Evolutionary conservation across 1,140 invertebrate species (phyloP).

Genomic region (Arion vulgaris): DNA sequence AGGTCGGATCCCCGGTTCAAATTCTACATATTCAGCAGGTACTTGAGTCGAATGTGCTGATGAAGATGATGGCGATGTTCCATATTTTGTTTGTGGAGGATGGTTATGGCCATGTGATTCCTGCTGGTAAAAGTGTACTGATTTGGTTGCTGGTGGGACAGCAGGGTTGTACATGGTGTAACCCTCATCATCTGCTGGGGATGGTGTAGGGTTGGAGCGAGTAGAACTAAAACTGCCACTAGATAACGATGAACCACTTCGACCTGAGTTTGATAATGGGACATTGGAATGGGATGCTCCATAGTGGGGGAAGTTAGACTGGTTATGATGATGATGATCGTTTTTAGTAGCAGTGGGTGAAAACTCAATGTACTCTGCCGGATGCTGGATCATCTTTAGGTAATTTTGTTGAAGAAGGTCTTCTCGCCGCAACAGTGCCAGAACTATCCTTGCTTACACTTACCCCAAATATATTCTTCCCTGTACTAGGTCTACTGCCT

Average conservation of each 20-base stretch:
- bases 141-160: background rate
- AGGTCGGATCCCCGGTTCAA: background rate
- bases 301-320: background rate
- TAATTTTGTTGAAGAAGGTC: conserved; percentile 19
- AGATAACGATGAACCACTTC: background rate
- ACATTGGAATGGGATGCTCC: background rate
- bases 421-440: background rate
- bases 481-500: background rate
- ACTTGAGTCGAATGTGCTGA: background rate
- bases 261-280: background rate
- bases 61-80: background rate
- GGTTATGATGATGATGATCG: background rate
- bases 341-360: background rate
- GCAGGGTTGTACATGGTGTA: conserved; percentile 8
- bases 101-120: background rate
- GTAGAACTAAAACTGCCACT: background rate
- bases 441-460: background rate
- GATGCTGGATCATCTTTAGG: conserved; percentile 29
- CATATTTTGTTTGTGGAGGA: background rate
- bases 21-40: conserved; percentile 19
- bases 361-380: conserved; percentile 51
- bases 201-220: background rate
- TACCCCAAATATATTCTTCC: conserved; percentile 3
- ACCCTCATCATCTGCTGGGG: background rate
- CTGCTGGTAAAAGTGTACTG: background rate